These are phyloP conservation scores for Phaenicophaeus curvirostris DNA, from an alignment of 2,797 vertebrate genomes.

Conservation along the genomic window DNA sequence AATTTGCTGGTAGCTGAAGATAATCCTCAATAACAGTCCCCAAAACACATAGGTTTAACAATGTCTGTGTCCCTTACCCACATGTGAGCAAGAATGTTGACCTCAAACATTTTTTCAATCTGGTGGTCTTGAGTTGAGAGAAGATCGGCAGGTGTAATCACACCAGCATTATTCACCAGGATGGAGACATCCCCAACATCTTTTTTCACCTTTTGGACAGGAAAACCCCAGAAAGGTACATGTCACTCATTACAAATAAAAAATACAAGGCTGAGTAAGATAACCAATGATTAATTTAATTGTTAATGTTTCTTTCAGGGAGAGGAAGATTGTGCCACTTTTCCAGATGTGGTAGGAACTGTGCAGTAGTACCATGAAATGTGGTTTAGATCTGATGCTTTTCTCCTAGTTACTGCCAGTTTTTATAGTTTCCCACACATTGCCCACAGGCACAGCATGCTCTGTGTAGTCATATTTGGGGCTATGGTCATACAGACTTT, in stretches of 20 bases:
- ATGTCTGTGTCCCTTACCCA: constrained; percentile 71
- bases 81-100: constrained; percentile 79
- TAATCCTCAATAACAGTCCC: background rate
- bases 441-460: background rate
- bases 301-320: background rate
- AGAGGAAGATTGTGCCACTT: background rate
- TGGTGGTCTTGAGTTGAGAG: constrained; percentile 76
- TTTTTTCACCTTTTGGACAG: constrained; percentile 73
- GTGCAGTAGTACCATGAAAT: background rate
- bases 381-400: background rate
- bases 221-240: background rate
- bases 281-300: too few species aligned
- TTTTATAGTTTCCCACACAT: background rate
- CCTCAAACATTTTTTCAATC: constrained; percentile 77
- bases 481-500: too few species aligned
- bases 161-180: constrained; percentile 78
- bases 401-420: background rate
- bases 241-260: background rate
- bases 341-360: background rate
- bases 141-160: constrained; percentile 73
- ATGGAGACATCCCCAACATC: constrained; percentile 78
- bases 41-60: accelerated
- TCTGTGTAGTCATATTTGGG: background rate
- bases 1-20: background rate
- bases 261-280: background rate